Conservation (phyloP, 2,113 vertebrate species). For the Psettodes erumei region DNA sequence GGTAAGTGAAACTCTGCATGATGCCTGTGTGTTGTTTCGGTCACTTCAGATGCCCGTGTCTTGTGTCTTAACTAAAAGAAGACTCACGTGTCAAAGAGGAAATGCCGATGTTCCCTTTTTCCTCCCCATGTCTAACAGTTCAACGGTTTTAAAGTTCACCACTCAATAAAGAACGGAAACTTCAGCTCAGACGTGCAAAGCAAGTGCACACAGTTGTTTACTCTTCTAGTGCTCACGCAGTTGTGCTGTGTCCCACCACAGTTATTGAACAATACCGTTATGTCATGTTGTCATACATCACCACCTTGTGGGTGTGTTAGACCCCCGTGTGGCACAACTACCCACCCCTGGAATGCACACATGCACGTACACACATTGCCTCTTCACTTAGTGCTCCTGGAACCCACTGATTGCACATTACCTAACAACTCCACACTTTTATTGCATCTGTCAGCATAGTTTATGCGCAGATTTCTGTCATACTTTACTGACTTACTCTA, state of each 20-base stretch:
- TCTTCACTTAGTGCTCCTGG: constrained; percentile 1
- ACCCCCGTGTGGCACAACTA: constrained; percentile 16
- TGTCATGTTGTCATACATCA: constrained; percentile 50
- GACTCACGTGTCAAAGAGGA: constrained; percentile 69
- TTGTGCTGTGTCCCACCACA: constrained; percentile 50
- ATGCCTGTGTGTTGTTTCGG: constrained; percentile 42
- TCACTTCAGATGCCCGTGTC: constrained; percentile 37
- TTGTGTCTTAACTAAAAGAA: constrained; percentile 48
- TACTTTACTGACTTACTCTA: constrained; percentile 48
- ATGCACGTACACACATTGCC: not conserved
- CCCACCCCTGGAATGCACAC: not conserved
- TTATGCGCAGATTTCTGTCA: constrained; percentile 17
- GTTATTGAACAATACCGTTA: constrained; percentile 38
- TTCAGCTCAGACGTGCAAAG: constrained; percentile 44
- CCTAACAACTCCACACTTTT: constrained; percentile 17
- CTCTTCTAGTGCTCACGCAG: constrained; percentile 9
- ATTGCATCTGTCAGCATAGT: constrained; percentile 4
- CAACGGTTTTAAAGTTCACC: constrained; percentile 54
- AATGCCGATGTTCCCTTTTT: constrained; percentile 70
- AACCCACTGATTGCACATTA: constrained; percentile 33
- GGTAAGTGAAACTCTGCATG: not conserved
- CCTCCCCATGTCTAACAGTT: constrained; percentile 50
- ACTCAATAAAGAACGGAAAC: constrained; percentile 66
- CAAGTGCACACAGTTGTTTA: constrained; percentile 58
- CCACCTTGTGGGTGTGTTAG: constrained; percentile 39